Base-by-base conservation (phyloP, 2,888 invertebrate species). In the Oscheius sp. region DNA sequence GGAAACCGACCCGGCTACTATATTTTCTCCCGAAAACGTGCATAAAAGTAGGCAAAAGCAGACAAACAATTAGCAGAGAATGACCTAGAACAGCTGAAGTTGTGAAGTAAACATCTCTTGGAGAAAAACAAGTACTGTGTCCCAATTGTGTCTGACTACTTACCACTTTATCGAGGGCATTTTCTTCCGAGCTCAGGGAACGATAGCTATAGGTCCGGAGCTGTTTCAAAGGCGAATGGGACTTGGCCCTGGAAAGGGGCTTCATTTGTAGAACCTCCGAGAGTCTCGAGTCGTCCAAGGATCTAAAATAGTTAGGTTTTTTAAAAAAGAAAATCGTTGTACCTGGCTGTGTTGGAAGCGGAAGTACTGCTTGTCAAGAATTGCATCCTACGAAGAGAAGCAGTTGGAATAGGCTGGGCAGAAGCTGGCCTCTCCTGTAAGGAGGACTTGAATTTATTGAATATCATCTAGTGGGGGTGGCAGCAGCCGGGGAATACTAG, bases 171-270 rank as follows among this genome's bases (percentile, higher is more conserved):
- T 79, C 81, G 9, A 81, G 77, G 18, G 82, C 68, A 63, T 80
- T 79, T 58, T 83, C 84, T 45, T 84, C 84, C 13, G 80, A 80
- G 9, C 76, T 72, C 52, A 81, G 73, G 9, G 79, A 79, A 18
- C 79, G 72, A 55, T 78, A 81, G n/a, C 75, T 77, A 63, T 84
- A 84, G 0, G 84, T 84, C 46, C 82, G 74, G 83, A 84, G 76
- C 41, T 83, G 84, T 59, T 84, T 84, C 52, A 84, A 55, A 9
- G 84, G 84, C 9, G 78, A 79, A 74, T 83, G 77, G 25, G 74
- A 75, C 69, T 81, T 77, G 16, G 82, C 76, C 58, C 84, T 66
- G 29, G 74, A 69, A 61, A 84, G 69, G 3, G 75, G 79, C 53
- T 75, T 82, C 82, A 84, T 79, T 46, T 78, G 81, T 2, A 80